Evolutionary conservation across 2,888 invertebrate genomes (phyloP).

Genomic region (Noctua fimbriata): DNA sequence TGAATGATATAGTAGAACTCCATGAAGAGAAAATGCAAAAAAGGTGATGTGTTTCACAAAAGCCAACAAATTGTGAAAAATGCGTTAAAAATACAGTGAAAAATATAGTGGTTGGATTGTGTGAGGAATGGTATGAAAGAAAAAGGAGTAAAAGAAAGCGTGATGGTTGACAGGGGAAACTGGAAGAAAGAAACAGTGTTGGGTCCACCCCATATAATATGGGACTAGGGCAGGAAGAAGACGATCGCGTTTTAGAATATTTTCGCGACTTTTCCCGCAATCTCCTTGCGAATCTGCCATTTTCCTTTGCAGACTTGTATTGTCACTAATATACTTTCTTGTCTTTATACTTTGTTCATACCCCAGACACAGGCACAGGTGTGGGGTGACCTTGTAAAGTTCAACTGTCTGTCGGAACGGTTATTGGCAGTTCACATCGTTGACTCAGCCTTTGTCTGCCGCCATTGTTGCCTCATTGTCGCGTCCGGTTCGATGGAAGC

Average conservation of each 20-base stretch:
- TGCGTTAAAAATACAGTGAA: background rate
- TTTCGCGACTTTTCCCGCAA: background rate
- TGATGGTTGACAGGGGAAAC: background rate
- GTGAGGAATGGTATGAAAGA: background rate
- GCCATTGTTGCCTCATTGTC: constrained; percentile 51
- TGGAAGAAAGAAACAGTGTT: background rate
- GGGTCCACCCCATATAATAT: background rate
- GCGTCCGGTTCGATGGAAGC: constrained; percentile 51
- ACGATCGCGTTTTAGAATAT: background rate
- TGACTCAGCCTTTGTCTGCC: constrained; percentile 60
- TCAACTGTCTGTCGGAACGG: constrained; percentile 58
- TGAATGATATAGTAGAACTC: background rate
- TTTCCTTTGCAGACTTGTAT: background rate
- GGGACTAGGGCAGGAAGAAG: background rate
- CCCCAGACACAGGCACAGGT: constrained; percentile 16
- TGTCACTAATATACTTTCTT: background rate
- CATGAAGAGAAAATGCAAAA: background rate
- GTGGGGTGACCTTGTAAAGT: constrained; percentile 61
- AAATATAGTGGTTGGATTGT: background rate
- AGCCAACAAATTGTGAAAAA: background rate
- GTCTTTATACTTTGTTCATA: background rate
- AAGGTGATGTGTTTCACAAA: background rate
- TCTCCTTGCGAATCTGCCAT: background rate
- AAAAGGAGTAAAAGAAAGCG: background rate
- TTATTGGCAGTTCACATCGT: constrained; percentile 56